Evolutionary conservation across 2,888 invertebrate species (phyloP).

Genomic region (Hydropsyche betteni): DNA sequence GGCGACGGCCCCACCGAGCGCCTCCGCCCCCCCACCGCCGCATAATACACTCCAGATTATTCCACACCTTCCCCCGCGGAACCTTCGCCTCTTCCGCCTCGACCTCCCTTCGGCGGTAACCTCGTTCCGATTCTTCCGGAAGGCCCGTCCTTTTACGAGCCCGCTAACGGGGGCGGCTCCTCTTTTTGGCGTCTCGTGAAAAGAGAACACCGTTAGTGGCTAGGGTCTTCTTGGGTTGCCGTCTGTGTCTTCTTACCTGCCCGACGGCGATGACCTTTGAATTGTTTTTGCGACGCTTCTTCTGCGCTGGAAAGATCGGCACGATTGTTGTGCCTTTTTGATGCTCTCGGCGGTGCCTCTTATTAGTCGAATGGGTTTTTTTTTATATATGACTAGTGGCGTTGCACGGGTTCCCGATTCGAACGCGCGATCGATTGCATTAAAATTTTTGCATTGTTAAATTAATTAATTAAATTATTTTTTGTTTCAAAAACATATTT

Average conservation of each 20-base stretch:
- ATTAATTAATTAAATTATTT: too few species aligned
- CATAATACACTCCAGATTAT: constrained; percentile 48
- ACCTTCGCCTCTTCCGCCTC: not conserved
- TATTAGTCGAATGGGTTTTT: too few species aligned
- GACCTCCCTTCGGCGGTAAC: not conserved
- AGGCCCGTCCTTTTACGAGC: not conserved
- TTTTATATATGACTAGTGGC: too few species aligned
- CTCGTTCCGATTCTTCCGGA: constrained; percentile 11
- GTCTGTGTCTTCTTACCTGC: not conserved
- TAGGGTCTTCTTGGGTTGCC: not conserved
- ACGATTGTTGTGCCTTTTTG: not conserved
- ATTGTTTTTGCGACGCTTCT: constrained; percentile 17
- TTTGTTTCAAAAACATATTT: too few species aligned
- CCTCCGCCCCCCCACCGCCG: constrained; percentile 50
- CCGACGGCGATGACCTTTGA: constrained; percentile 10
- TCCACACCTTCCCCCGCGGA: not conserved
- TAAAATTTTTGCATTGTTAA: too few species aligned
- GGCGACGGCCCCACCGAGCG: constrained; percentile 40
- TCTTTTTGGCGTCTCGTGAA: not conserved
- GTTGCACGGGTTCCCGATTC: too few species aligned
- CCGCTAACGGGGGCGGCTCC: too few species aligned
- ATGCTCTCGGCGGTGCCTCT: too few species aligned
- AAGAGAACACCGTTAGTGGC: constrained; percentile 21
- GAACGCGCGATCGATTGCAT: too few species aligned
- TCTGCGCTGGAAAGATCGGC: not conserved